Conservation (phyloP, 2,797 vertebrate genomes). For the Molossus alvarezi region DNA sequence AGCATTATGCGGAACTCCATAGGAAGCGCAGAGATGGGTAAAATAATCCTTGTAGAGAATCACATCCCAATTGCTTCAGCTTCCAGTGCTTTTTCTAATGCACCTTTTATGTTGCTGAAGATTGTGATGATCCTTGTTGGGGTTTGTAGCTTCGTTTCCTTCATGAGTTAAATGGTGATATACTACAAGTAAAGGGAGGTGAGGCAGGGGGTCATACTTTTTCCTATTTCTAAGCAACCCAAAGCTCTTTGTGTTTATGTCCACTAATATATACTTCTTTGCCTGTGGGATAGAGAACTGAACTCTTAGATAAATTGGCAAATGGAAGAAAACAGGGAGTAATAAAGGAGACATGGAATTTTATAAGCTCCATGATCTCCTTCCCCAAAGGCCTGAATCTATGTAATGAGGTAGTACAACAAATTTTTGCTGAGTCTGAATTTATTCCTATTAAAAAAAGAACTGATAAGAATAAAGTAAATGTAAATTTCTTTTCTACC, state of each 20-base stretch:
- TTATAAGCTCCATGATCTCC: conserved; percentile 74
- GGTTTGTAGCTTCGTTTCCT: conserved; percentile 21
- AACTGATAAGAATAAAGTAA: conserved; percentile 69
- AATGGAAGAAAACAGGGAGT: conserved; percentile 78
- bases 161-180: conserved; percentile 8
- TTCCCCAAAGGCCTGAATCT: conserved; percentile 77
- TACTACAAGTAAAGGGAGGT: neutral
- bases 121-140: neutral
- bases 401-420: conserved; percentile 66
- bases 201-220: neutral
- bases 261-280: conserved; percentile 34
- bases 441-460: conserved; percentile 65
- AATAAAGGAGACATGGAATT: conserved; percentile 73
- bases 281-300: conserved; percentile 60
- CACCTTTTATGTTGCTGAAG: conserved; percentile 24
- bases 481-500: conserved; percentile 50
- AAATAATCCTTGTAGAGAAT: neutral
- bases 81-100: conserved; percentile 30
- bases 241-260: conserved; percentile 52
- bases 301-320: conserved; percentile 78
- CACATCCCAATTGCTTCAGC: conserved; percentile 1
- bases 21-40: neutral
- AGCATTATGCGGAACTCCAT: neutral
- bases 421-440: conserved; percentile 67
- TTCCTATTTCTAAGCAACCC: conserved; percentile 61